Evolutionary conservation across 1,140 invertebrate species (phyloP).

Genomic region (Scaptomyza pallida): DNA sequence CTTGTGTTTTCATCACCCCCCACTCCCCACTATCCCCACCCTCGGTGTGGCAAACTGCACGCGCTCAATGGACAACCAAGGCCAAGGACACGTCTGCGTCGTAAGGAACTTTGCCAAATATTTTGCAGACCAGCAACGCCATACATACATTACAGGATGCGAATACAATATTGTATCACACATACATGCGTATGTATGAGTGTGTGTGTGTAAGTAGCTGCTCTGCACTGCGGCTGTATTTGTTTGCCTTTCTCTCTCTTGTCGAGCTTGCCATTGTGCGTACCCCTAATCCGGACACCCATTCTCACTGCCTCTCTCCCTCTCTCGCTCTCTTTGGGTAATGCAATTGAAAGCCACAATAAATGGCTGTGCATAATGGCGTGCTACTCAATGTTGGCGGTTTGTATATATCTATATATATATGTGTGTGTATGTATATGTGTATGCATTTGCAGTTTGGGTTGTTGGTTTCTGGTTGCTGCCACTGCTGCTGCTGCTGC

Average conservation of each 20-base stretch:
- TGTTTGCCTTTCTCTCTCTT: slow-evolving; percentile 6
- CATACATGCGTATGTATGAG: neutral
- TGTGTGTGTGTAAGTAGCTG: neutral
- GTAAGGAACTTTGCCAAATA: slow-evolving; percentile 49
- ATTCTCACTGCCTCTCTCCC: slow-evolving; percentile 16
- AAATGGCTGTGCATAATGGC: slow-evolving; percentile 72
- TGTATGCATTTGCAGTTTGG: slow-evolving; percentile 1
- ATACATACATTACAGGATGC: neutral
- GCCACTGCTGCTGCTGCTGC: neutral
- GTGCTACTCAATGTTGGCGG: slow-evolving; percentile 52
- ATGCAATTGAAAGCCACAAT: slow-evolving; percentile 65
- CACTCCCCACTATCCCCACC: no score
- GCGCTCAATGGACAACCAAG: slow-evolving; percentile 54
- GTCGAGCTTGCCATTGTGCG: neutral
- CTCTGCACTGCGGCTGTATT: slow-evolving; percentile 5
- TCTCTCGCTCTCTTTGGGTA: slow-evolving; percentile 26
- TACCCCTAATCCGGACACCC: neutral
- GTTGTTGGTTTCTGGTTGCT: slow-evolving; percentile 5
- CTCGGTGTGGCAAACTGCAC: slow-evolving; percentile 9
- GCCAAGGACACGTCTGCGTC: slow-evolving; percentile 66
- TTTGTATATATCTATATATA: neutral
- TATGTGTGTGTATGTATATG: neutral
- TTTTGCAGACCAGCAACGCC: slow-evolving; percentile 30
- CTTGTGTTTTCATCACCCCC: slow-evolving; percentile 1
- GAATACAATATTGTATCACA: slow-evolving; percentile 8